Conservation (phyloP, 2,888 invertebrate species). For the Lepidonotus clava region DNA sequence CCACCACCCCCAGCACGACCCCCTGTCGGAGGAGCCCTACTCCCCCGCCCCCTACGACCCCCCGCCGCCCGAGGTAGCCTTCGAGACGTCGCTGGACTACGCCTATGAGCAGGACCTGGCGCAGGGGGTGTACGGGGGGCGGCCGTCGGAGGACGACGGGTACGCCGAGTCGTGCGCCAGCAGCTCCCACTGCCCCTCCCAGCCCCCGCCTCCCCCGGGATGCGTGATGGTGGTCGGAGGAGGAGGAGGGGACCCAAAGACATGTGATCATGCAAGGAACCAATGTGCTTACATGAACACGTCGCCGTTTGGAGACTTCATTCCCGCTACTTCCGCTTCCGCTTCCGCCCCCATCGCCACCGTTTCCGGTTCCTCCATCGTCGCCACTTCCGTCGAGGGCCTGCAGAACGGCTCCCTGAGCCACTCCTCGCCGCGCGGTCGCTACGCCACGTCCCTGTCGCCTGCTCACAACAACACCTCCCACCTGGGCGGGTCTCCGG, state of each 20-base stretch:
- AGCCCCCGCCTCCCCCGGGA: background rate
- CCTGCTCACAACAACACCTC: background rate
- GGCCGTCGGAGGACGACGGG: slow-evolving; percentile 21
- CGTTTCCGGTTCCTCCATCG: background rate
- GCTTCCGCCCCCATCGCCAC: background rate
- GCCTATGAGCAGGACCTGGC: slow-evolving; percentile 47
- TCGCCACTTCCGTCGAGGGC: background rate
- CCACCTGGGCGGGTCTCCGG: background rate
- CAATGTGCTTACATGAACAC: slow-evolving; percentile 46
- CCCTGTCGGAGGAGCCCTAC: background rate
- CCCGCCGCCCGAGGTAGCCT: slow-evolving; percentile 37
- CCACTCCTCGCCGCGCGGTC: background rate
- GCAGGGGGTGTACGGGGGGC: background rate
- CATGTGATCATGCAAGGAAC: slow-evolving; percentile 39
- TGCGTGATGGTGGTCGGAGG: too few species aligned
- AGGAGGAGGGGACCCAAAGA: background rate
- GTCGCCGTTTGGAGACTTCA: slow-evolving; percentile 43
- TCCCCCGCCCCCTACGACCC: background rate
- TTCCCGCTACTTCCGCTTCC: background rate
- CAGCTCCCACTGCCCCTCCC: background rate
- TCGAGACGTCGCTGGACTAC: slow-evolving; percentile 38
- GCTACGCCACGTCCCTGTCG: background rate
- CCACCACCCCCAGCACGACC: background rate
- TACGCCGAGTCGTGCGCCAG: slow-evolving; percentile 40
- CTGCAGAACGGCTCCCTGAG: background rate